Conservation (phyloP, 2,113 vertebrate genomes). For the Pluvianellus socialis region DNA sequence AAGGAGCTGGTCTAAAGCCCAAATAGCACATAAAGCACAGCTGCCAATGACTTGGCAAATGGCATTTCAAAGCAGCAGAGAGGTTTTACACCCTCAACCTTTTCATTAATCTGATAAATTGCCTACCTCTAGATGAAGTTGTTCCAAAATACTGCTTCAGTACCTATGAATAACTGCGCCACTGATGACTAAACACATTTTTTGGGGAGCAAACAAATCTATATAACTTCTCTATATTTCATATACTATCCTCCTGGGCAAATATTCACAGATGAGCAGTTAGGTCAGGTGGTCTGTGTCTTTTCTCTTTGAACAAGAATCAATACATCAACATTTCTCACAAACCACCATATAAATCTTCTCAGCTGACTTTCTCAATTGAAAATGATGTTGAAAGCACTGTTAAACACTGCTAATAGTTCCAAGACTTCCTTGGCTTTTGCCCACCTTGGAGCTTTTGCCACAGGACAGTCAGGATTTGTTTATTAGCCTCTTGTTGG, state of each 20-base stretch:
- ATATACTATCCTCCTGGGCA: neutral
- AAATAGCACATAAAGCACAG: neutral
- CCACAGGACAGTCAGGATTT: neutral
- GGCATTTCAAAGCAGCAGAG: neutral
- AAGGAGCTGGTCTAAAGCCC: neutral
- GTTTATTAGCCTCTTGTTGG: neutral
- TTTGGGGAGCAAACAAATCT: too few relatives aligned
- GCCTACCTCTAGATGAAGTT: neutral
- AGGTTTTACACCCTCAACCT: neutral
- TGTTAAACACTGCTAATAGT: neutral
- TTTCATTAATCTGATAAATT: neutral
- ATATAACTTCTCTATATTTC: neutral
- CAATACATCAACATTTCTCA: neutral
- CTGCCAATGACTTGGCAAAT: neutral
- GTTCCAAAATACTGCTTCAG: neutral
- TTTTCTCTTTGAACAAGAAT: neutral
- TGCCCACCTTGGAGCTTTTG: neutral
- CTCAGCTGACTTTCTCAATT: neutral
- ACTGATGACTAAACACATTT: neutral
- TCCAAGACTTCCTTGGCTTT: neutral
- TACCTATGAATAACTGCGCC: neutral
- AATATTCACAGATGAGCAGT: neutral
- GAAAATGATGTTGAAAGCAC: neutral
- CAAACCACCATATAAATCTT: neutral
- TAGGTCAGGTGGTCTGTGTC: neutral